phyloP scores from a whole-genome alignment of 2,113 vertebrate genomes.

The Anguilla rostrata region DNA sequence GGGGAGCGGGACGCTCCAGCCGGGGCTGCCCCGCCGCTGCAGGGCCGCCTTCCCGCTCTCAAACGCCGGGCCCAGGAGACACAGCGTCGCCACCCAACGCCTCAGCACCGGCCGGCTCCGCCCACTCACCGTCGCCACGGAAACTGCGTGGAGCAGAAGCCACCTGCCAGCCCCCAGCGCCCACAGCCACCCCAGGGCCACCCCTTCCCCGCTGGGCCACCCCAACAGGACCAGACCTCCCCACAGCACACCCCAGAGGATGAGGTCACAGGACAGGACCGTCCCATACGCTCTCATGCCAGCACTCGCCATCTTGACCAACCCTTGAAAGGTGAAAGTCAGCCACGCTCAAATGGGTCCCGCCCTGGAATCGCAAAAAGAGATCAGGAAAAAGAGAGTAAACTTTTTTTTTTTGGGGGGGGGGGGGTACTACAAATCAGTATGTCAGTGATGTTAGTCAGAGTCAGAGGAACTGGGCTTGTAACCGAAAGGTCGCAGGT shows the following conservation, averaged over 20 bases:
- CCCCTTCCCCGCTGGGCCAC: slow-evolving; percentile 14
- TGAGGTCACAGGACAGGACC: slow-evolving; percentile 42
- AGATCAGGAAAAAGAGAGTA: not conserved
- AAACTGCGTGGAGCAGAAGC: slow-evolving; percentile 39
- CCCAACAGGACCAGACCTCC: slow-evolving; percentile 28
- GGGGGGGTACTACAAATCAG: too few species aligned
- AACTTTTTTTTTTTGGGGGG: too few species aligned
- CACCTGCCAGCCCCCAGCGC: slow-evolving; percentile 48
- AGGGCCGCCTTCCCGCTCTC: slow-evolving; percentile 40
- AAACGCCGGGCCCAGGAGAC: slow-evolving; percentile 56
- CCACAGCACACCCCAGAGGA: slow-evolving; percentile 45
- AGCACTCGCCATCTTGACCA: not conserved
- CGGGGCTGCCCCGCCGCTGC: not conserved
- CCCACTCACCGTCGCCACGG: slow-evolving; percentile 5
- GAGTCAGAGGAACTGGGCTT: too few species aligned
- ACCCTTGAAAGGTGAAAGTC: not conserved
- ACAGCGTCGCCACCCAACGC: slow-evolving; percentile 47
- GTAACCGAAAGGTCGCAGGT: too few species aligned
- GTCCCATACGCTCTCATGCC: not conserved
- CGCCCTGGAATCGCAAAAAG: slow-evolving; percentile 7
- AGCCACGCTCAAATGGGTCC: not conserved
- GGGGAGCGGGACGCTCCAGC: slow-evolving; percentile 21
- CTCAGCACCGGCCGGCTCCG: slow-evolving; percentile 23
- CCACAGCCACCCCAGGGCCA: slow-evolving; percentile 55
- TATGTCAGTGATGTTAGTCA: too few species aligned